Conservation (phyloP, 2,113 vertebrate genomes). For the Limanda limanda region DNA sequence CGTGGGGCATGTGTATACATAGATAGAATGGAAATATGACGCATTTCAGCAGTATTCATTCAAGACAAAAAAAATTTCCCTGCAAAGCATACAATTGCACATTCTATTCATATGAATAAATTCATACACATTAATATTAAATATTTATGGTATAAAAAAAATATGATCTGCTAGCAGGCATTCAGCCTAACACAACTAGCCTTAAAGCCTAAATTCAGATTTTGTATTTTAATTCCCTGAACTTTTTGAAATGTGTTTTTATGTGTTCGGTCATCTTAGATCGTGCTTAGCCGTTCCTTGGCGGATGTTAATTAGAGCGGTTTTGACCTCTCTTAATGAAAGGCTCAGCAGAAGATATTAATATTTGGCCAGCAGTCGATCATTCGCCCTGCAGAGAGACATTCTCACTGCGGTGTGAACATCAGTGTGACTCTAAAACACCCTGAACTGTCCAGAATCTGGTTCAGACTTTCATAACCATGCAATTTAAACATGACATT, state of each 20-base stretch:
- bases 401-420: slow-evolving; percentile 2
- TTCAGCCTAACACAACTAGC: background rate
- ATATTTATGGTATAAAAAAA: too few relatives aligned
- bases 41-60: background rate
- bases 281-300: slow-evolving; percentile 2
- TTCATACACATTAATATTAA: too few relatives aligned
- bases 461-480: background rate
- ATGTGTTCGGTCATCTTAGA: background rate
- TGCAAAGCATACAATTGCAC: background rate
- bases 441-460: background rate
- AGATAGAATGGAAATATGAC: background rate
- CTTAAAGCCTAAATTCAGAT: background rate
- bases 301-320: background rate
- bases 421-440: slow-evolving; percentile 14
- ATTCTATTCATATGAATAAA: too few relatives aligned
- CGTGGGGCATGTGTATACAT: background rate
- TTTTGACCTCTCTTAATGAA: slow-evolving; percentile 47
- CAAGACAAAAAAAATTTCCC: background rate
- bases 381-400: background rate
- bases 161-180: background rate
- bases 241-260: too few relatives aligned
- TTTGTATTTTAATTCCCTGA: background rate
- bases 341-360: slow-evolving; percentile 44
- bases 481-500: background rate
- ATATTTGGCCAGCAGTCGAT: slow-evolving; percentile 42